These are phyloP conservation scores for Sebastes elongatus DNA, from an alignment of 2,797 vertebrate genomes.

Conservation along the genomic window DNA sequence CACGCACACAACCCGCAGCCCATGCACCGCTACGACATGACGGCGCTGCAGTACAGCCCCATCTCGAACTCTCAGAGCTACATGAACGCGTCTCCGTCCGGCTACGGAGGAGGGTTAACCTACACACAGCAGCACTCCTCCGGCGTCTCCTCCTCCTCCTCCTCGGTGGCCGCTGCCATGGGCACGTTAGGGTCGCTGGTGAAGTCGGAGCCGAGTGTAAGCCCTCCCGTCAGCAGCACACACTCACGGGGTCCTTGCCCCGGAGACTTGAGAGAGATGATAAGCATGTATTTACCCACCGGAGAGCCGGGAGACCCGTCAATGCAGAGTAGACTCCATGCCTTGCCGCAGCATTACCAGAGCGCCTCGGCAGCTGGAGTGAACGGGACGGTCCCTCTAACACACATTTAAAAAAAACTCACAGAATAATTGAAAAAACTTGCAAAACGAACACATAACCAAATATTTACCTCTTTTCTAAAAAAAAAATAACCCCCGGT, in stretches of 20 bases:
- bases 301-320: conserved; percentile 91
- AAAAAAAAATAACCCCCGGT: conserved; percentile 64
- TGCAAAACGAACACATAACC: conserved; percentile 84
- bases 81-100: conserved; percentile 94
- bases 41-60: conserved; percentile 94
- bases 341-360: conserved; percentile 96
- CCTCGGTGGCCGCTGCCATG: conserved; percentile 79
- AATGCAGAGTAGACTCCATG: conserved; percentile 93
- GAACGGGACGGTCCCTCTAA: conserved; percentile 97
- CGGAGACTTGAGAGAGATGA: conserved; percentile 98
- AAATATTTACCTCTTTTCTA: conserved; percentile 89
- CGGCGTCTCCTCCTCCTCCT: conserved; percentile 86
- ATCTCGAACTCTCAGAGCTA: conserved; percentile 97
- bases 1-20: conserved; percentile 93
- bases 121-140: conserved; percentile 89
- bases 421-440: conserved; percentile 66
- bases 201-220: conserved; percentile 95
- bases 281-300: conserved; percentile 96
- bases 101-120: conserved; percentile 91
- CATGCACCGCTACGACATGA: conserved; percentile 96
- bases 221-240: conserved; percentile 91
- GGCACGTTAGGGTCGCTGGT: conserved; percentile 93
- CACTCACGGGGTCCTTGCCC: conserved; percentile 94
- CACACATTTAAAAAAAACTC: conserved; percentile 82
- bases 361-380: conserved; percentile 89